Evolutionary conservation across 2,888 invertebrate species (phyloP).

Genomic region (Lycocerus yunnanus): DNA sequence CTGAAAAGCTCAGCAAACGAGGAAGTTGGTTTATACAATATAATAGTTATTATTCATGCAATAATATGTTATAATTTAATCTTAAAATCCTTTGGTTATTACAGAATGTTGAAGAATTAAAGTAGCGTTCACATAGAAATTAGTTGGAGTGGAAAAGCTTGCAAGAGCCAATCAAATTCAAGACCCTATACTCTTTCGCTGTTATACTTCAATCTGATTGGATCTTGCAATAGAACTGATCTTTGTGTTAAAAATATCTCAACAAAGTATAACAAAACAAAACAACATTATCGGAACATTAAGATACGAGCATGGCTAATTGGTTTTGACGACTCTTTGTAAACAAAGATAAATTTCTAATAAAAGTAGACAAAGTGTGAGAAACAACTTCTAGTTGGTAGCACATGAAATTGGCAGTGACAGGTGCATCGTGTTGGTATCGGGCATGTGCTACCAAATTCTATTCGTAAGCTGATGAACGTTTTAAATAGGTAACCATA

Average conservation of each 20-base stretch:
- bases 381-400: not conserved
- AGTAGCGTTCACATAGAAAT: too few species aligned
- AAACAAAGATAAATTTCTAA: conserved; percentile 8
- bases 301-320: not conserved
- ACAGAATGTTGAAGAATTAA: not conserved
- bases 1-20: not conserved
- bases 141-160: too few species aligned
- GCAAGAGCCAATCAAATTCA: too few species aligned
- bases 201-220: too few species aligned
- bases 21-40: not conserved
- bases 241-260: not conserved
- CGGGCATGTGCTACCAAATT: conserved; percentile 19
- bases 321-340: not conserved
- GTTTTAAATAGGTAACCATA: conserved; percentile 16
- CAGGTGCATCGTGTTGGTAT: conserved; percentile 14
- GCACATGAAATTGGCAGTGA: conserved; percentile 11
- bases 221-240: too few species aligned
- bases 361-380: not conserved
- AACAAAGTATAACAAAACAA: not conserved
- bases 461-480: conserved; percentile 12
- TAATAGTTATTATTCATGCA: not conserved
- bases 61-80: not conserved
- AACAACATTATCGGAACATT: not conserved
- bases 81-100: not conserved
- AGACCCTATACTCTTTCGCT: too few species aligned